A percentile compares a stretch with the other conserved stretches of the same genome.
These are phyloP conservation scores for Diglossa cyanea DNA, from an alignment of 2,797 vertebrate species.

Conservation along the genomic window DNA sequence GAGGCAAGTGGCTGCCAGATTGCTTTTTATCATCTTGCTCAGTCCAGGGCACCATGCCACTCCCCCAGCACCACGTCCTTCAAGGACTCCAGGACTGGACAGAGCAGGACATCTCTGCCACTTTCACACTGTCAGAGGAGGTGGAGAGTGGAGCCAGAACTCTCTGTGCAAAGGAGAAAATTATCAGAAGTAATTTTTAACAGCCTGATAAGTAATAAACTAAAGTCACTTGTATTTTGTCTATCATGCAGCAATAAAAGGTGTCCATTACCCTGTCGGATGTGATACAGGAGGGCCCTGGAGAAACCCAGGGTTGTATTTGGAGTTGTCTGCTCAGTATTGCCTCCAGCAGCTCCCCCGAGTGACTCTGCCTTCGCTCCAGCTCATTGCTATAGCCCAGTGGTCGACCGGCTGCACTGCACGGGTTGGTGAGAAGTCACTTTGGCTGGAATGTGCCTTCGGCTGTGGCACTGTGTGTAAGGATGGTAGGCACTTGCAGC, in stretches of 20 bases:
- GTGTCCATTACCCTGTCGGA: background rate
- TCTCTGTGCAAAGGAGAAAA: background rate
- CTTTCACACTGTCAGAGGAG: background rate
- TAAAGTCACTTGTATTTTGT: background rate
- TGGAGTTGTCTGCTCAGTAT: background rate
- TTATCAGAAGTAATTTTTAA: background rate
- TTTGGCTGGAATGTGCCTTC: background rate
- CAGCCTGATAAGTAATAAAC: background rate
- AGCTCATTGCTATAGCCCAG: constrained; percentile 26
- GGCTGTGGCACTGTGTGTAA: no score
- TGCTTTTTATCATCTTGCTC: background rate
- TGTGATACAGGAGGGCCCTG: background rate
- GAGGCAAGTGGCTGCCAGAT: background rate
- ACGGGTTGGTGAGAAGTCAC: background rate
- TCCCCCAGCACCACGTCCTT: background rate
- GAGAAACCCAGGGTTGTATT: background rate
- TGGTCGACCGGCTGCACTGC: background rate
- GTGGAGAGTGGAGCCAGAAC: background rate
- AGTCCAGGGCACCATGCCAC: background rate
- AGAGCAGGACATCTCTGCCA: background rate
- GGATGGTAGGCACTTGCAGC: background rate
- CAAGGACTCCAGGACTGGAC: background rate
- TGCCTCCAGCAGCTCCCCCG: background rate
- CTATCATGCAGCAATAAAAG: background rate
- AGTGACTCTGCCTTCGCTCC: background rate